These are phyloP conservation scores for Dichetophora obliterata DNA, from an alignment of 2,888 invertebrate species.

Conservation along the genomic window DNA sequence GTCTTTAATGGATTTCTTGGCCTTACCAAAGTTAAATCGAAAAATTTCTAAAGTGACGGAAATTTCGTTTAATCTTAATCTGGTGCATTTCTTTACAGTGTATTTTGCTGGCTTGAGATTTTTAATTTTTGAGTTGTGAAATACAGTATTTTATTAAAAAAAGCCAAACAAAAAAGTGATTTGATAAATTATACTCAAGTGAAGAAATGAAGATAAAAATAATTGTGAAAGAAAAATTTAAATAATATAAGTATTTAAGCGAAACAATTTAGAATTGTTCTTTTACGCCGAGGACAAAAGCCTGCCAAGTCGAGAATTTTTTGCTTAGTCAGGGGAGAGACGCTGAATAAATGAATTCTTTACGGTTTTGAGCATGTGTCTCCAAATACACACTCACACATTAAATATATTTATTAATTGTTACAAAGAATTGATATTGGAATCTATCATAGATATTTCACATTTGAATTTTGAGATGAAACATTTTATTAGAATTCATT, in stretches of 20 bases:
- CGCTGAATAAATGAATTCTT: slow-evolving; percentile 63
- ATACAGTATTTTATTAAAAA: not conserved
- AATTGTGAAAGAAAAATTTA: not conserved
- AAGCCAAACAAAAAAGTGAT: not conserved
- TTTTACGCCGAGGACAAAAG: slow-evolving; percentile 63
- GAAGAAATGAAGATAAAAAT: not conserved
- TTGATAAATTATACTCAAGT: not conserved
- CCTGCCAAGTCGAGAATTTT: slow-evolving; percentile 71
- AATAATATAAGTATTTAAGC: slow-evolving; percentile 33
- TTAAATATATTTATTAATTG: too few relatives aligned
- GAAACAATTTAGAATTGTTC: slow-evolving; percentile 36
- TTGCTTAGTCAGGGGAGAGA: slow-evolving; percentile 61
- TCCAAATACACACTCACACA: too few relatives aligned
- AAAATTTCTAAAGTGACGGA: too few relatives aligned
- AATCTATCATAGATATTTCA: not conserved
- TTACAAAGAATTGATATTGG: not conserved
- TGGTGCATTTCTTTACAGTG: slow-evolving; percentile 52
- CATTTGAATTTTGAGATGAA: not conserved
- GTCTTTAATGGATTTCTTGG: too few relatives aligned
- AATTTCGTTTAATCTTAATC: slow-evolving; percentile 41
- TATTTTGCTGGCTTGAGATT: slow-evolving; percentile 40
- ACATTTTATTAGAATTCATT: slow-evolving; percentile 54
- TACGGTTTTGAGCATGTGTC: not conserved
- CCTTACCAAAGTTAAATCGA: not conserved
- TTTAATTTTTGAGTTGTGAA: slow-evolving; percentile 1